Evolutionary conservation across 2,113 vertebrate species (phyloP).

Genomic region (Thomomys bottae): DNA sequence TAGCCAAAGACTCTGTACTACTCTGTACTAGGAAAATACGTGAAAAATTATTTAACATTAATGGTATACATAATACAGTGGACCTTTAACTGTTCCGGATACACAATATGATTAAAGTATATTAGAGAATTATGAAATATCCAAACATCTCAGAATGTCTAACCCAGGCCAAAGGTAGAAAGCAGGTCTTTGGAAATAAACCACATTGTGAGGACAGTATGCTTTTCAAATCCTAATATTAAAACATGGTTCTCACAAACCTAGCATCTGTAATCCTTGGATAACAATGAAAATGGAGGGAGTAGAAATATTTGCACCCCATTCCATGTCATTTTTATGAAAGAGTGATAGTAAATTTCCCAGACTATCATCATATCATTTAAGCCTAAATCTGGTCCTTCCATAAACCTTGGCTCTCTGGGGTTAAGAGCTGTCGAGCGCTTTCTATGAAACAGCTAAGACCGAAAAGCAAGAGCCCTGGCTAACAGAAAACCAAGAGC

Average conservation of each 20-base stretch:
- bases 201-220: neutral
- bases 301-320: neutral
- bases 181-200: neutral
- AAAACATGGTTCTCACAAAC: neutral
- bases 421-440: neutral
- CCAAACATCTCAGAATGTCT: slow-evolving; percentile 35
- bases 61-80: neutral
- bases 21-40: neutral
- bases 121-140: neutral
- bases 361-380: neutral
- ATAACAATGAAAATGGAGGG: neutral
- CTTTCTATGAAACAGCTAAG: neutral
- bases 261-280: neutral
- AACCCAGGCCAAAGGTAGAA: slow-evolving; percentile 40
- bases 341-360: neutral
- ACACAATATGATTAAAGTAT: neutral
- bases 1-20: too few species aligned
- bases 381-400: neutral
- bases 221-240: slow-evolving; percentile 8
- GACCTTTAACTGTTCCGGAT: neutral
- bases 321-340: neutral
- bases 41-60: neutral
- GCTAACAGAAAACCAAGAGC: neutral
- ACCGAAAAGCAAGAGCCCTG: fast-evolving
- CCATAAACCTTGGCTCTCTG: neutral